Base-by-base conservation (phyloP, 2,888 invertebrate species). In the Oxycera nigricornis region DNA sequence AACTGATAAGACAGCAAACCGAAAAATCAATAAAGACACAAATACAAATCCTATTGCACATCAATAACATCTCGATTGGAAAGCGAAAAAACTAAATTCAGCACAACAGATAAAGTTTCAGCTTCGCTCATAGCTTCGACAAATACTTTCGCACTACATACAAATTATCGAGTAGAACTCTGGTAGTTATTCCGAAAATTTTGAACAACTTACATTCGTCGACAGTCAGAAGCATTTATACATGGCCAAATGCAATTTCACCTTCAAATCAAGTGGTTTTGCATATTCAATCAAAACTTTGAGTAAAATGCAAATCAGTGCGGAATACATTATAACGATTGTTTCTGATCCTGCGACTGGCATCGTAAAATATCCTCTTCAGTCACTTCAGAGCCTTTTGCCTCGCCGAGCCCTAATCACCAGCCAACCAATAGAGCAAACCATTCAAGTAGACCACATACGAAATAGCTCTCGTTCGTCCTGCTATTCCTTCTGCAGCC, bases 231-330 rank as follows among this genome's bases (percentile, higher is more conserved):
- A 4, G 2, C n/a, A 35, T 31, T 62, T 26, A 11, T 39, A 26
- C 50, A 68, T 14, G 17, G 17, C 28, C 24, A 50, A 72, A 70
- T 70, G 52, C 68, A 70, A 76, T 75, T 75, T 50, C 74, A 77
- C 77, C 76, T 74, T 73, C 76, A 76, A 73, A 35, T 73, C 76
- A 78, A 78, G 76, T 74, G 76, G 73, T 78, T 77, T 77, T 78
- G 77, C 76, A 78, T 78, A 78, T 78, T 78, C 78, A 78, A 78
- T 78, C 78, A 77, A 78, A 78, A 78, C 76, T 78, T 76, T 76
- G 68, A 73, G 76, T 72, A 50, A 77, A 77, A 77, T 76, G 78
- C 75, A 78, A 78, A 77, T 77, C 50, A 73, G 62, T 50, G 14
- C 28, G 52, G 73, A 73, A 73, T 73, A 73, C 73, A 73, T 73